Evolutionary conservation across 2,888 invertebrate species (phyloP), one percentile per base, ranked within the genome.

Genomic region (Tanytarsus gracilentus): DNA sequence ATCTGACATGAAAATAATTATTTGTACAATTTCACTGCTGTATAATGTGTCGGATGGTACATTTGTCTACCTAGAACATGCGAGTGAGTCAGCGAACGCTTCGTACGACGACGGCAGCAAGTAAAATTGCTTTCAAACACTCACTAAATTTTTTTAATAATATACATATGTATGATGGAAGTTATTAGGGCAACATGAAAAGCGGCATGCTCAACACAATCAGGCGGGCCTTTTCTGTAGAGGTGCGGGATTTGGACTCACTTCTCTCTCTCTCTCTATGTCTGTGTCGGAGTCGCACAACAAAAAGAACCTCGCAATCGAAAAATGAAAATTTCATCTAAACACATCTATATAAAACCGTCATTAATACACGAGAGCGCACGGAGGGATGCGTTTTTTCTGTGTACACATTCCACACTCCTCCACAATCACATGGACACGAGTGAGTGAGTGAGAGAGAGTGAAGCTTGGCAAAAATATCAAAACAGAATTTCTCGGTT

Each of bases 291-390:
- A 33, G 11, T 33, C 33, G 33, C 33, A 33, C n/a, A 16, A 16
- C n/a, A 36, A 16, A 36, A 36, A 14, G 18, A 25, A 25, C 51
- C 27, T 11, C 27, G 33, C 3, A 29, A n/a, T n/a, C n/a, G n/a
- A 52, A 30, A 21, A 58, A 60, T 26, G 36, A 60, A 60, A 60
- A 48, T 50, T 50, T 50, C 60, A 60, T 60, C 60, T 60, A 60
- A 60, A 60, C 60, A 60, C 60, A 60, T 60, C 50, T 36, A 60
- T 60, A 60, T n/a, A n/a, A n/a, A n/a, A 49, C 29, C 44, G 30
- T 58, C 44, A 58, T 58, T 48, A 48, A 44, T 44, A 48, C 44
- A 58, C 26, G 44, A 58, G 49, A 8, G 44, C 44, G 44, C 44
- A 44, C 44, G 23, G 21, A 60, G 50, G 60, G 60, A 60, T 60